A percentile compares a stretch with the other conserved stretches of the same genome.
Conservation (phyloP, 2,888 invertebrate genomes). For the Leptinotarsa haldemani region DNA sequence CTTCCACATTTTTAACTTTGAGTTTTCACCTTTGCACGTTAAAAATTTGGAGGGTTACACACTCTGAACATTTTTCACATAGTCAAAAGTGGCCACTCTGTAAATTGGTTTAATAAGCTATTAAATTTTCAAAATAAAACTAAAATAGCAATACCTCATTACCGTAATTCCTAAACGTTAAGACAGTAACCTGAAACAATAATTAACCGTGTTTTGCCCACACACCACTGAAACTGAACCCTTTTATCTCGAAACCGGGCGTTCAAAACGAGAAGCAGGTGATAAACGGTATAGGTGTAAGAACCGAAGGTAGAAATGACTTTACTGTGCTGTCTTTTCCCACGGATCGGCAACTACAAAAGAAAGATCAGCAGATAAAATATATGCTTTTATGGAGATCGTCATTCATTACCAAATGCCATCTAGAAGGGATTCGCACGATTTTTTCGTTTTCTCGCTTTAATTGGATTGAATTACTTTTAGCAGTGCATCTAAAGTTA, state of each 20-base stretch:
- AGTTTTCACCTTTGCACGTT: no score
- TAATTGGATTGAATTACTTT: constrained; percentile 10
- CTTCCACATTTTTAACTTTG: no score
- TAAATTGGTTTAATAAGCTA: no score
- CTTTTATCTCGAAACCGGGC: constrained; percentile 19
- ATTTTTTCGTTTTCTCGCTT: background rate
- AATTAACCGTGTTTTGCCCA: constrained; percentile 3
- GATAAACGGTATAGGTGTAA: constrained; percentile 28
- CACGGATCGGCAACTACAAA: constrained; percentile 27
- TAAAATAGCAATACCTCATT: no score
- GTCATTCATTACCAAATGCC: constrained; percentile 17
- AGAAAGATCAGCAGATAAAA: constrained; percentile 21
- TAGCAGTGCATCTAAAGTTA: background rate
- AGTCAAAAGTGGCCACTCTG: no score
- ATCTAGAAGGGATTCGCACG: constrained; percentile 3
- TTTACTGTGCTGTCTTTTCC: constrained; percentile 17
- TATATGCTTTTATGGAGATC: constrained; percentile 25
- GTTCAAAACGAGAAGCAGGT: constrained; percentile 20
- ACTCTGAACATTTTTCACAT: no score
- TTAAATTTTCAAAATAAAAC: no score
- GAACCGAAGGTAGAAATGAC: constrained; percentile 18
- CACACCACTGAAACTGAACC: background rate
- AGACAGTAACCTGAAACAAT: background rate
- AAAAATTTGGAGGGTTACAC: no score
- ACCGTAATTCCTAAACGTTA: background rate